These are phyloP conservation scores for Merluccius polli DNA, from an alignment of 2,797 vertebrate genomes.

Conservation along the genomic window DNA sequence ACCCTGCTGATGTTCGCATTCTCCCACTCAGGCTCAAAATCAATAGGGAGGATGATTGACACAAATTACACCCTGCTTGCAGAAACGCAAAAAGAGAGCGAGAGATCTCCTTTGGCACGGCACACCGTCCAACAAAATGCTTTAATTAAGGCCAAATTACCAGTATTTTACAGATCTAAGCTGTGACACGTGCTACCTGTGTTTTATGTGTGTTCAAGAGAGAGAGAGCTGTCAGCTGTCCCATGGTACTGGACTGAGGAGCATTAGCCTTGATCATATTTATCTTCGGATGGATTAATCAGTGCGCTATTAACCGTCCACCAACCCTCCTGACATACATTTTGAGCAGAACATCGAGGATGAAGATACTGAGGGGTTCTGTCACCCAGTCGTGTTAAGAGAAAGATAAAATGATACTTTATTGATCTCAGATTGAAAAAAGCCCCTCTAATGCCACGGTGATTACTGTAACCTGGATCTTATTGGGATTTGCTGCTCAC, in stretches of 20 bases:
- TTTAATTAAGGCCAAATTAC: conserved; percentile 30
- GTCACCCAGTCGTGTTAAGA: not conserved
- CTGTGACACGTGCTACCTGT: conserved; percentile 4
- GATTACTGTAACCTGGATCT: not conserved
- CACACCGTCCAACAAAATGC: not conserved
- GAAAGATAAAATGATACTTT: not conserved
- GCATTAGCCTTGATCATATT: not conserved
- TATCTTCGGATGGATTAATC: not conserved
- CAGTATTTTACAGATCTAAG: conserved; percentile 18
- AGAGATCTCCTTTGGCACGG: conserved; percentile 12
- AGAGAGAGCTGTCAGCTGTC: conserved; percentile 10
- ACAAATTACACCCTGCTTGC: conserved; percentile 24
- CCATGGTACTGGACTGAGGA: not conserved
- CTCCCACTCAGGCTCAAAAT: conserved; percentile 6
- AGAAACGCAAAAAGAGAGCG: not conserved
- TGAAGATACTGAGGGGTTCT: not conserved
- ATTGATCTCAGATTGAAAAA: not conserved
- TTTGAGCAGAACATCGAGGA: not conserved
- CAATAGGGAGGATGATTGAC: conserved; percentile 27
- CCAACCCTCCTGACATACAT: not conserved
- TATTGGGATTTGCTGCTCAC: not conserved
- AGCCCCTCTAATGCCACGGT: not conserved
- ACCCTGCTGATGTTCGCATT: not conserved
- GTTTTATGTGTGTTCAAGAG: conserved; percentile 11
- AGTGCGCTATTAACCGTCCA: not conserved